phyloP scores from a whole-genome alignment of 2,113 vertebrate genomes.

The Progne subis region DNA sequence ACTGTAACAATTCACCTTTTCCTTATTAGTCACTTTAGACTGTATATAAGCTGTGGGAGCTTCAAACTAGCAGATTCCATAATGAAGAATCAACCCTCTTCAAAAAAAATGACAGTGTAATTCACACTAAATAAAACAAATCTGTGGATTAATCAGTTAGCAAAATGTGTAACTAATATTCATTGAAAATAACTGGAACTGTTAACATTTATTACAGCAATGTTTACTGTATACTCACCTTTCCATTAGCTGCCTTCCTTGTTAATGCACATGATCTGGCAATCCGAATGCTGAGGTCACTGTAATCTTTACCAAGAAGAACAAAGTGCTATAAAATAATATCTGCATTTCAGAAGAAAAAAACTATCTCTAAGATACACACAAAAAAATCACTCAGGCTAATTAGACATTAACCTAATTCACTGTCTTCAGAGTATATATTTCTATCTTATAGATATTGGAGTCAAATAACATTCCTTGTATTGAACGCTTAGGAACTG shows the following conservation, averaged over 20 bases:
- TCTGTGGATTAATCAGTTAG: neutral
- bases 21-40: neutral
- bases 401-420: neutral
- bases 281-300: conserved; percentile 73
- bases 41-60: neutral
- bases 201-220: neutral
- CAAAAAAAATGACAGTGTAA: neutral
- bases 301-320: conserved; percentile 67
- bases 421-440: neutral
- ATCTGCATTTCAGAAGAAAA: neutral
- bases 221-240: conserved; percentile 27
- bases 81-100: neutral
- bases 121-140: neutral
- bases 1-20: neutral
- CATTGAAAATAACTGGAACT: neutral
- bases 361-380: neutral
- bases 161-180: neutral
- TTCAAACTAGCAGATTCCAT: neutral
- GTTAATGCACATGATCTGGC: conserved; percentile 79
- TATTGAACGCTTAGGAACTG: neutral
- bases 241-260: neutral
- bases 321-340: neutral
- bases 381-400: neutral
- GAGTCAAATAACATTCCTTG: neutral
- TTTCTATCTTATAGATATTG: neutral